Conservation (phyloP, 2,113 vertebrate species). For the Desmodus rotundus region DNA sequence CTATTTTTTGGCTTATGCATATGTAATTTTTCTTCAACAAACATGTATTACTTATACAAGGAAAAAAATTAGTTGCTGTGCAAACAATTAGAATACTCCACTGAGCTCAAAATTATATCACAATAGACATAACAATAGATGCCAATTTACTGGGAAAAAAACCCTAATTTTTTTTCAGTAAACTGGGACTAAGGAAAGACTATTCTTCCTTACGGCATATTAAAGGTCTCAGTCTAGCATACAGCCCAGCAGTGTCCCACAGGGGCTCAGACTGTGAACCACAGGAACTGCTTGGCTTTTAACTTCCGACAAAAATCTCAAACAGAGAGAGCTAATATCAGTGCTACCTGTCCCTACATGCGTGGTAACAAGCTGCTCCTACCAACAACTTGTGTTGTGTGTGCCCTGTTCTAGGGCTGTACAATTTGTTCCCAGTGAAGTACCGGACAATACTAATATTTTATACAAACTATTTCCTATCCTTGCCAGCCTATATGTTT, state of each 20-base stretch:
- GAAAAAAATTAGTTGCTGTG: slow-evolving; percentile 15
- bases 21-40: slow-evolving; percentile 17
- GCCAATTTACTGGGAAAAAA: background rate
- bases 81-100: slow-evolving; percentile 36
- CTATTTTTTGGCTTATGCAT: background rate
- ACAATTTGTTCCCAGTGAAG: background rate
- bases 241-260: background rate
- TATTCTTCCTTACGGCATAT: background rate
- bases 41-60: background rate
- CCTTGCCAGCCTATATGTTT: background rate
- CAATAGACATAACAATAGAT: background rate
- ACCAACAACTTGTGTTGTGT: background rate
- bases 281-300: background rate
- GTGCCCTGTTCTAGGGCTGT: background rate
- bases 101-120: slow-evolving; percentile 35
- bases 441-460: background rate
- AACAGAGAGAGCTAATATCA: background rate
- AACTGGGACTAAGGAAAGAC: background rate
- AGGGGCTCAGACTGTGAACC: background rate
- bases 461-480: background rate
- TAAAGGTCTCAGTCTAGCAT: background rate
- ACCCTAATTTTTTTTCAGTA: background rate
- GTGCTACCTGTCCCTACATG: background rate
- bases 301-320: background rate
- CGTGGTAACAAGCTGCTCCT: background rate